phyloP scores from a whole-genome alignment of 2,888 invertebrate genomes.

The Anagyrus pseudococci region DNA sequence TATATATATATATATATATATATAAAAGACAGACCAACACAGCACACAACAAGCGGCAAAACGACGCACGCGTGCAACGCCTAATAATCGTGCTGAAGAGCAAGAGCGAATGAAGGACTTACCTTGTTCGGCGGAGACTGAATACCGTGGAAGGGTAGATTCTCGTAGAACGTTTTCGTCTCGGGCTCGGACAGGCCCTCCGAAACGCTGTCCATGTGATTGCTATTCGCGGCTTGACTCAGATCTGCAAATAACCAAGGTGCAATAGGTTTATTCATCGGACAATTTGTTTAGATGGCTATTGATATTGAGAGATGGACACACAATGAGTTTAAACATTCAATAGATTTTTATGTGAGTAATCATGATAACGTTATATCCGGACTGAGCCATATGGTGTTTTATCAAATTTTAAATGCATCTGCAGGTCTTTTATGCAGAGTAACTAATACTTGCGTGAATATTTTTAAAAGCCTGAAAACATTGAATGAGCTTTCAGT shows the following conservation, averaged over 20 bases:
- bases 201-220: conserved; percentile 62
- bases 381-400: too few relatives aligned
- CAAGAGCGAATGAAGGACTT: conserved; percentile 47
- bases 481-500: too few relatives aligned
- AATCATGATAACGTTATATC: too few relatives aligned
- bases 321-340: too few relatives aligned
- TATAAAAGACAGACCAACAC: neutral
- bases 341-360: too few relatives aligned
- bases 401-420: too few relatives aligned
- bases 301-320: neutral
- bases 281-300: neutral
- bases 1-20: neutral
- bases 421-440: too few relatives aligned
- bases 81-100: neutral
- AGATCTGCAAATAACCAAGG: conserved; percentile 53
- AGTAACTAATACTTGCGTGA: too few relatives aligned
- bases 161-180: conserved; percentile 87
- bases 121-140: conserved; percentile 95
- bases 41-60: conserved; percentile 14
- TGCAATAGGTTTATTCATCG: too few relatives aligned
- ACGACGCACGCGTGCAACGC: neutral
- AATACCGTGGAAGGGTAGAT: conserved; percentile 93
- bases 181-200: conserved; percentile 81
- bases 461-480: too few relatives aligned
- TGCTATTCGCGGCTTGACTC: conserved; percentile 57